Percentiles rank a stretch among this genome's conserved stretches.
These are phyloP conservation scores for Balearica regulorum DNA, from an alignment of 2,797 vertebrate species.

Conservation along the genomic window DNA sequence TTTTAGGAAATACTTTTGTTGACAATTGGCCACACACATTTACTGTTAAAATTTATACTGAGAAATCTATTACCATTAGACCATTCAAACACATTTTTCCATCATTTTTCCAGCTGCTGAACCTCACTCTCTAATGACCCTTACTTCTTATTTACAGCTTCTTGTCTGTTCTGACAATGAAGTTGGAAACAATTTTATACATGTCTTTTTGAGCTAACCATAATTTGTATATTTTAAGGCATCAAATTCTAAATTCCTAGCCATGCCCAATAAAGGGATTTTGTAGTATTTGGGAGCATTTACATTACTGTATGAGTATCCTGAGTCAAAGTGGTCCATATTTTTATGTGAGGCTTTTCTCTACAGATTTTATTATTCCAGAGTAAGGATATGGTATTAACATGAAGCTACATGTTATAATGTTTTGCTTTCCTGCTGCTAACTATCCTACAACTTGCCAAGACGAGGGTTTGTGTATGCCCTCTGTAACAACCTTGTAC, in stretches of 20 bases:
- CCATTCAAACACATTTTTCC: neutral
- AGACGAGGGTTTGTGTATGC: neutral
- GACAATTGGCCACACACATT: neutral
- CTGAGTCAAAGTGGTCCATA: neutral
- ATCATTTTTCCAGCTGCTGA: neutral
- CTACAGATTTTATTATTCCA: neutral
- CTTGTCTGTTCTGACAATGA: neutral
- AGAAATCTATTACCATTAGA: neutral
- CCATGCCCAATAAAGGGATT: neutral
- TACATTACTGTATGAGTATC: neutral
- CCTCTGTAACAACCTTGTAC: neutral
- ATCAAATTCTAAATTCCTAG: neutral
- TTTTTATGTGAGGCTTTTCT: neutral
- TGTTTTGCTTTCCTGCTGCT: neutral
- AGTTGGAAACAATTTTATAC: neutral
- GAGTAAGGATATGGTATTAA: neutral
- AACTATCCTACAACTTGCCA: neutral
- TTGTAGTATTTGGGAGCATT: neutral
- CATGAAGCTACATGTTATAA: neutral
- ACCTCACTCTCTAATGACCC: neutral
- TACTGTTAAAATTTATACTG: slow-evolving; percentile 8
- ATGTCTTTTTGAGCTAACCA: neutral
- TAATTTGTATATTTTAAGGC: neutral
- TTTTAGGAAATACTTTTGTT: neutral
- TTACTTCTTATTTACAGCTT: neutral